phyloP scores from a whole-genome alignment of 2,113 vertebrate species.

The Hydrolagus affinis region DNA sequence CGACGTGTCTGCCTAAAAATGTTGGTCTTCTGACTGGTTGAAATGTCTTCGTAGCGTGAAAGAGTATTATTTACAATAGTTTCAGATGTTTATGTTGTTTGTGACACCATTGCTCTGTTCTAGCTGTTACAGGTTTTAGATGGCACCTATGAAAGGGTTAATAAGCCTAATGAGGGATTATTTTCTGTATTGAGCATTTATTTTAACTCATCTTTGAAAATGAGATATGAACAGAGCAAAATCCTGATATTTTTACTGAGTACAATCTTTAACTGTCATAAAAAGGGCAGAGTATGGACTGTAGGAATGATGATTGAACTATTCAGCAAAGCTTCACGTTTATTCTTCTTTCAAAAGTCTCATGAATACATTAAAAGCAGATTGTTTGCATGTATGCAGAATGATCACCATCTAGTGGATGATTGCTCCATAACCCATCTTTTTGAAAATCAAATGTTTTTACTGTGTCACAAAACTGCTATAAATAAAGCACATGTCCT shows the following conservation, averaged over 20 bases:
- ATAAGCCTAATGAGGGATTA: background rate
- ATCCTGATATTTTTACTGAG: background rate
- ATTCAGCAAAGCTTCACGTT: background rate
- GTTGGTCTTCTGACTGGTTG: no score
- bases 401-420: conserved; percentile 1
- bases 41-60: no score
- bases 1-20: no score
- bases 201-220: background rate
- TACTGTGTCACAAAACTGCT: background rate
- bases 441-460: background rate
- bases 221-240: background rate
- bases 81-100: no score
- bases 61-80: no score
- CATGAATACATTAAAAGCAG: background rate
- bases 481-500: background rate
- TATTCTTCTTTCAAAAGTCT: background rate
- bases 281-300: background rate
- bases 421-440: background rate
- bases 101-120: no score
- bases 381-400: background rate
- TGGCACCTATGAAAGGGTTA: background rate
- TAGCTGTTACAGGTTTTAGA: background rate
- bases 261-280: background rate
- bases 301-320: background rate
- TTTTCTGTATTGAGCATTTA: background rate